Base-by-base conservation (phyloP, 1,140 invertebrate species). In the Dendroctonus valens region DNA sequence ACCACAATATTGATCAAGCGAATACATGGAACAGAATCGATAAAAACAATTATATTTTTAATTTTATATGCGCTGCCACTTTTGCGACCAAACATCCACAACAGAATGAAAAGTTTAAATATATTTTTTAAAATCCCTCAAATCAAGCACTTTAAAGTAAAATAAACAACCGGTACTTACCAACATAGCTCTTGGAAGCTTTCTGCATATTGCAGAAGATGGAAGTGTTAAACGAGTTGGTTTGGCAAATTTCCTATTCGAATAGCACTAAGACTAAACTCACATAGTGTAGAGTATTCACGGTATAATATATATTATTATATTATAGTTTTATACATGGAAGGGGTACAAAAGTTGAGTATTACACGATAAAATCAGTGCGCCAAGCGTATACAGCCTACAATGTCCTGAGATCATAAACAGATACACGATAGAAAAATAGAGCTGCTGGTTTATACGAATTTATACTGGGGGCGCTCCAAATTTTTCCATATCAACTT, bases 341-440 rank as follows among this genome's bases (percentile, higher is more conserved):
- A 42, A 62, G 46, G 51, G 49, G 57, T 42, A 42, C 7, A 59
- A 59, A 66, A 50, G 15, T 44, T 59, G 50, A 59, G 57, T 66
- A 59, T 60, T 52, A 58, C 42, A 51, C 41, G 6, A 15, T 38
- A 48, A 15, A 11, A 14, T 40, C 7, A 50, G 62, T 65, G 62
- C 62, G 37, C 38, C 11, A 66, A 66, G 64, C 64, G 38, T 58
- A 59, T 66, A 66, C 64, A 66, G 64, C 57, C 64, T 57, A 66
- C 55, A 55, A 41, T 15, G 62, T 65, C 62, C 62, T 65, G 62
- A 65, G 62, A 65, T 65, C 62, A 61, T 61, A 52, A 51, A 48
- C 15, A 51, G 37, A 52, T 52, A 65, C 37, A 59, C 6, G 9
- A 5, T 58, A 59, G 44, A 57, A 50, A 50, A 65, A 57, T 65